Percentiles rank a stretch among this genome's conserved stretches.
phyloP scores from a whole-genome alignment of 2,888 invertebrate genomes.

The Drosophila buzzatii region DNA sequence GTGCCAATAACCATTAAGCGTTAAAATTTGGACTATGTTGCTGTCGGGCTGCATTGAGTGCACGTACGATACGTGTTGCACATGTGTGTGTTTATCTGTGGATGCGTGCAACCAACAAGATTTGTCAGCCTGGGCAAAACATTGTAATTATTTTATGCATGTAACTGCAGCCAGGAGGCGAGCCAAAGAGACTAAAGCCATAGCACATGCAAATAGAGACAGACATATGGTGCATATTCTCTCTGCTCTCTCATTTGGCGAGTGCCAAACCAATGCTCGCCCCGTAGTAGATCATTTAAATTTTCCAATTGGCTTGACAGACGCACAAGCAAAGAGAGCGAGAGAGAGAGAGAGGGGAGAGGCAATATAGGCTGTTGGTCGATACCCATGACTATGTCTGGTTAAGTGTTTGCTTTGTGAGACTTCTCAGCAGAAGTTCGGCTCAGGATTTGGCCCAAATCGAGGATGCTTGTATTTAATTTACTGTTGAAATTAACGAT shows the following conservation, averaged over 20 bases:
- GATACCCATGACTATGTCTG: slow-evolving; percentile 30
- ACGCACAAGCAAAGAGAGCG: slow-evolving; percentile 15
- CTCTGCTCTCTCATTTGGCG: slow-evolving; percentile 16
- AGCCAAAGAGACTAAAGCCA: slow-evolving; percentile 8
- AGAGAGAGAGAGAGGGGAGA: not conserved
- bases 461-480: slow-evolving; percentile 75
- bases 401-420: slow-evolving; percentile 43
- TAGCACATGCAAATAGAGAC: slow-evolving; percentile 2
- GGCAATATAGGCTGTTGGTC: slow-evolving; percentile 28
- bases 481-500: slow-evolving; percentile 79
- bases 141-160: slow-evolving; percentile 73
- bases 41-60: slow-evolving; percentile 41
- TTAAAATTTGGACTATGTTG: slow-evolving; percentile 66
- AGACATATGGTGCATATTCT: not conserved
- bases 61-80: slow-evolving; percentile 26
- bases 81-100: slow-evolving; percentile 6
- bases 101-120: slow-evolving; percentile 52
- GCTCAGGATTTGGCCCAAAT: slow-evolving; percentile 48
- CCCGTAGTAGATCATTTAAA: slow-evolving; percentile 69
- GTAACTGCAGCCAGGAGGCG: slow-evolving; percentile 34
- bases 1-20: slow-evolving; percentile 76
- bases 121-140: slow-evolving; percentile 57
- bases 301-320: slow-evolving; percentile 70
- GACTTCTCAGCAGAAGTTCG: slow-evolving; percentile 6
- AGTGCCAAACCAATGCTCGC: slow-evolving; percentile 26